Conservation (phyloP, 2,888 invertebrate species). For the Lamproptera curius region DNA sequence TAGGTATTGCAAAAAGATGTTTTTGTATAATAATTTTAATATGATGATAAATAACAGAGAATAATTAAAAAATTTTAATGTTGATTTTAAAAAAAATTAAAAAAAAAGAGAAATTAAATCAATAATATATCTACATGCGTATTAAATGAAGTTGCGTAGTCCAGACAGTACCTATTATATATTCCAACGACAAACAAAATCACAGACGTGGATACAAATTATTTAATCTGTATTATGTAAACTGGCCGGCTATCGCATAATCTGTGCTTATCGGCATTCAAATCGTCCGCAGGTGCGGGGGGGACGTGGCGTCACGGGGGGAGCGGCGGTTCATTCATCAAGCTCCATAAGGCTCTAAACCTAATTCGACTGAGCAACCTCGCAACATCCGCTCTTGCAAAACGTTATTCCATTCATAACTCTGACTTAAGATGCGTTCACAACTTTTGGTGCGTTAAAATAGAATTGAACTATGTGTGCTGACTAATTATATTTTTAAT, state of each 20-base stretch:
- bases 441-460: conserved; percentile 29
- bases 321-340: conserved; percentile 69
- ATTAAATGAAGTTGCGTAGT: no score
- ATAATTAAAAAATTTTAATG: no score
- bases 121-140: no score
- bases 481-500: no score
- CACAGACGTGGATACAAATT: not conserved
- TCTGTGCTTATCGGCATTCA: conserved; percentile 8
- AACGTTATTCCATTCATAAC: conserved; percentile 77
- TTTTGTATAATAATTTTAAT: no score
- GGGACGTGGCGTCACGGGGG: conserved; percentile 29
- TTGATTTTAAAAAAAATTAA: no score
- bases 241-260: not conserved
- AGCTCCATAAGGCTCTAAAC: conserved; percentile 75
- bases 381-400: conserved; percentile 79
- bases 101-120: no score
- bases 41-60: no score
- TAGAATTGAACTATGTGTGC: no score
- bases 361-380: conserved; percentile 74
- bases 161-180: no score
- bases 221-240: not conserved
- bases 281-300: conserved; percentile 27
- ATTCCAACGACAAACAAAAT: not conserved
- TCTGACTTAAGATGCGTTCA: conserved; percentile 48
- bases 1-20: no score